Evolutionary conservation across 92 coral and sea anemone genomes (phyloP).

Genomic region (Nematostella vectensis): DNA sequence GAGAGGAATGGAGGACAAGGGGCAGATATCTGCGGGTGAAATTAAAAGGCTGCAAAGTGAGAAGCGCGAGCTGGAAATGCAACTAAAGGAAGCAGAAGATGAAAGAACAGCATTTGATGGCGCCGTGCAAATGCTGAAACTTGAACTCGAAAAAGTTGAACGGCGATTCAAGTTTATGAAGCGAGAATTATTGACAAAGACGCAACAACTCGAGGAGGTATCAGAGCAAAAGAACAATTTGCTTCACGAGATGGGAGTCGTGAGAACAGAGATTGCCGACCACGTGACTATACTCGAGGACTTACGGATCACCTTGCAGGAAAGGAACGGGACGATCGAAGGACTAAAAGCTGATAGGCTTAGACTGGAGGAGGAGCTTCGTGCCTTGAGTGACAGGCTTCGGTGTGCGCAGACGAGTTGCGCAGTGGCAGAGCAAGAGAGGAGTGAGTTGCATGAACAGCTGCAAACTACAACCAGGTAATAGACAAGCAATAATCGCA

Average conservation of each 20-base stretch:
- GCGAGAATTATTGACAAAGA: conserved; percentile 53
- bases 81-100: conserved; percentile 43
- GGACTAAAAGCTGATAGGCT: conserved; percentile 34
- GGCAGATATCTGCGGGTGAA: conserved; percentile 17
- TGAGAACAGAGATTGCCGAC: conserved; percentile 48
- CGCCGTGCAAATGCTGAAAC: conserved; percentile 59
- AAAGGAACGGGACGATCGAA: conserved; percentile 36
- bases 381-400: conserved; percentile 28
- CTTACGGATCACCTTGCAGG: conserved; percentile 40
- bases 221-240: conserved; percentile 49
- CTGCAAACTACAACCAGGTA: conserved; percentile 51
- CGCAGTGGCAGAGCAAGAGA: conserved; percentile 35
- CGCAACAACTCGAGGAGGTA: conserved; percentile 49
- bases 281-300: conserved; percentile 35
- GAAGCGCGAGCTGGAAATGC: conserved; percentile 32
- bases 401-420: conserved; percentile 19
- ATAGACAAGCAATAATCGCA: neutral
- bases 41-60: conserved; percentile 46
- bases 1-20: conserved; percentile 18
- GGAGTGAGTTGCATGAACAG: conserved; percentile 23
- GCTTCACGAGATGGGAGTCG: conserved; percentile 36
- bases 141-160: conserved; percentile 81
- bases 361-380: conserved; percentile 34
- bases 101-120: conserved; percentile 61
- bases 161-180: conserved; percentile 82